A percentile compares a stretch with the other conserved stretches of the same genome.
These are phyloP conservation scores for Clunio marinus DNA, from an alignment of 2,888 invertebrate species.

Conservation along the genomic window DNA sequence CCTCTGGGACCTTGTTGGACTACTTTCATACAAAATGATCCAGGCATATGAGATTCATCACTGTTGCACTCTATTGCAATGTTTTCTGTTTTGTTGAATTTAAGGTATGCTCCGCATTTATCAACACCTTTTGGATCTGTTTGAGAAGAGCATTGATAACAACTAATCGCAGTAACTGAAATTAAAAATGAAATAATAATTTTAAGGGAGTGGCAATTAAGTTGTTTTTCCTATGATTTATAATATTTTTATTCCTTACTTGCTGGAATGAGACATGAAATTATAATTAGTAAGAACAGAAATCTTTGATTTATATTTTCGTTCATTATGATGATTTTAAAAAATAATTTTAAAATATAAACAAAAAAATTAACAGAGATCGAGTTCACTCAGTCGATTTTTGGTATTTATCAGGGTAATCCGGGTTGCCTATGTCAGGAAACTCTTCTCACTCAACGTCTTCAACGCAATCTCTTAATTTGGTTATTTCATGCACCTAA, in stretches of 20 bases:
- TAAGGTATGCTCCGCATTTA: conserved; percentile 84
- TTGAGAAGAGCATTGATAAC: conserved; percentile 89
- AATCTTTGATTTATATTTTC: not conserved
- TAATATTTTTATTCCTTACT: not conserved
- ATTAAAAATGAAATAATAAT: not conserved
- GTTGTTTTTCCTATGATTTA: not conserved
- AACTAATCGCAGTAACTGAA: conserved; percentile 68
- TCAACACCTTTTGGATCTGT: conserved; percentile 76
- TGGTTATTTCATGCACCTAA: too few species aligned
- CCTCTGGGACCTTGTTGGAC: conserved; percentile 91
- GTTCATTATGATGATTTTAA: not conserved
- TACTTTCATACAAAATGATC: conserved; percentile 93
- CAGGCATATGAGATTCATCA: conserved; percentile 90
- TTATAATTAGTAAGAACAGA: not conserved
- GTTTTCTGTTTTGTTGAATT: conserved; percentile 78
- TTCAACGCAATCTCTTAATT: too few species aligned
- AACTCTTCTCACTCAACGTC: too few species aligned
- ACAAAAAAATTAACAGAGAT: not conserved
- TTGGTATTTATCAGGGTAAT: too few species aligned
- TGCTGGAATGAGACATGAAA: not conserved
- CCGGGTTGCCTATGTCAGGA: too few species aligned
- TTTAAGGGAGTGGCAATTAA: not conserved
- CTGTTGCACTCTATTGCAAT: conserved; percentile 90
- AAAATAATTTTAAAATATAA: not conserved
- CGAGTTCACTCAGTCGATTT: too few species aligned